Percentiles rank a stretch among this genome's conserved stretches.
These are phyloP conservation scores for Liodrosophila aerea DNA, from an alignment of 2,888 invertebrate species.

Conservation along the genomic window DNA sequence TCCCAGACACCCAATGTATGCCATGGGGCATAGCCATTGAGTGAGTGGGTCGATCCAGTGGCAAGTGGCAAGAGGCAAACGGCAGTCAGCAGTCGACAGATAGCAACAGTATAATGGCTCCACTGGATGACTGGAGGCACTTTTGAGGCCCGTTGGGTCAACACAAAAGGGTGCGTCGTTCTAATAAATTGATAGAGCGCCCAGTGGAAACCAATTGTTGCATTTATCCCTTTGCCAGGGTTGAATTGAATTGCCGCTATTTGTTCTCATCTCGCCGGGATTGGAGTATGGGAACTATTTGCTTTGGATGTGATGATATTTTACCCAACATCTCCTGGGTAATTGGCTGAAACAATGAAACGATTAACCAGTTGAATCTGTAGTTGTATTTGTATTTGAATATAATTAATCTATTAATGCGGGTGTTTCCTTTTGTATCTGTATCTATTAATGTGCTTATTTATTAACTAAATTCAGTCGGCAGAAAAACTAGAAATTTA, in stretches of 20 bases:
- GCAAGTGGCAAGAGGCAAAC: slow-evolving; percentile 12
- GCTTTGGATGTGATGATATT: slow-evolving; percentile 29
- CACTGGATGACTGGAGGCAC: background rate
- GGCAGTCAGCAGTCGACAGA: slow-evolving; percentile 20
- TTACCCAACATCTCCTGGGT: slow-evolving; percentile 30
- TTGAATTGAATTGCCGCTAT: slow-evolving; percentile 59
- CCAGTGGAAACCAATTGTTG: slow-evolving; percentile 55
- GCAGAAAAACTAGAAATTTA: too few species aligned
- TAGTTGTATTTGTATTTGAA: too few species aligned
- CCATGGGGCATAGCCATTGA: slow-evolving; percentile 15
- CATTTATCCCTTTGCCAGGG: slow-evolving; percentile 35
- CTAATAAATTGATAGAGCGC: slow-evolving; percentile 44
- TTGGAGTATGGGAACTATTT: slow-evolving; percentile 14
- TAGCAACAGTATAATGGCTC: background rate
- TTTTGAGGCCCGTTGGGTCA: slow-evolving; percentile 4
- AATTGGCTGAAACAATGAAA: slow-evolving; percentile 38
- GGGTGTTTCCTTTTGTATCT: too few species aligned
- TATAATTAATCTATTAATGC: too few species aligned
- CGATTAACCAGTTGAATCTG: background rate
- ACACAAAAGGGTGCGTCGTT: slow-evolving; percentile 42
- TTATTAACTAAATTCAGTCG: too few species aligned
- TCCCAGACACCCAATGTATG: slow-evolving; percentile 52
- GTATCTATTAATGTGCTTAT: too few species aligned
- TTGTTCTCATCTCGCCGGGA: slow-evolving; percentile 31
- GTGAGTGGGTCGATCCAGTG: slow-evolving; percentile 34